Evolutionary conservation across 2,888 invertebrate genomes (phyloP), one percentile per base, ranked within the genome.

Genomic region (Apotomis capreana): DNA sequence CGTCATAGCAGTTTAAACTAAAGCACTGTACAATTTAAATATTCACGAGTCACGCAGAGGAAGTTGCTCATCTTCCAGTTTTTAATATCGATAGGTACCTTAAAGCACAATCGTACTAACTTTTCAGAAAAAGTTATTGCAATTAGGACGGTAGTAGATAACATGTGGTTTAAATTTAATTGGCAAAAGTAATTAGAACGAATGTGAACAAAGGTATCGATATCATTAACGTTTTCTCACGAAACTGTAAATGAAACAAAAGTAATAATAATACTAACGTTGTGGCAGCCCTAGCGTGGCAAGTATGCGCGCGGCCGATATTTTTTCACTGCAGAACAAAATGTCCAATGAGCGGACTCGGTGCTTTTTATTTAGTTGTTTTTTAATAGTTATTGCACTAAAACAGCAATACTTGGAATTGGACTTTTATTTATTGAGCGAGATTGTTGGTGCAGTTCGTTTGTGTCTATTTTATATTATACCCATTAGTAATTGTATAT

Each of bases 261-360:
- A 78, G 72, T 86, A 89, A 89, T 87, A 89, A 89, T 81, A 86
- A 86, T 87, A 87, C 81, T 78, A 76, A 76, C 0, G 10, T 0
- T 0, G 78, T 5, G 89, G 26, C 90, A 92, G n/a, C 92, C 92
- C 91, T 91, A 79, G 61, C 74, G 72, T 81, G 78, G 81, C 86
- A 85, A 90, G 90, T 91, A 91, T 90, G 91, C 90, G 89, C 90
- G 83, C 77, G 86, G 80, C 90, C 91, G 90, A 92, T 92, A 92
- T 91, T 92, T 92, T 91, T 92, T 92, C 90, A 90, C 88, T 78
- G 83, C 75, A 80, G 84, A 79, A 87, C 83, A 83, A 79, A 79
- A 79, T 70, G 73, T 40, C 68, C 64, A 69, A 80, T 75, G 90
- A 92, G 90, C 83, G 77, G 87, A 76, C 74, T 79, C 80, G 58